These are phyloP conservation scores for Heterocephalus glaber DNA, from an alignment of 2,113 vertebrate species.

Conservation along the genomic window DNA sequence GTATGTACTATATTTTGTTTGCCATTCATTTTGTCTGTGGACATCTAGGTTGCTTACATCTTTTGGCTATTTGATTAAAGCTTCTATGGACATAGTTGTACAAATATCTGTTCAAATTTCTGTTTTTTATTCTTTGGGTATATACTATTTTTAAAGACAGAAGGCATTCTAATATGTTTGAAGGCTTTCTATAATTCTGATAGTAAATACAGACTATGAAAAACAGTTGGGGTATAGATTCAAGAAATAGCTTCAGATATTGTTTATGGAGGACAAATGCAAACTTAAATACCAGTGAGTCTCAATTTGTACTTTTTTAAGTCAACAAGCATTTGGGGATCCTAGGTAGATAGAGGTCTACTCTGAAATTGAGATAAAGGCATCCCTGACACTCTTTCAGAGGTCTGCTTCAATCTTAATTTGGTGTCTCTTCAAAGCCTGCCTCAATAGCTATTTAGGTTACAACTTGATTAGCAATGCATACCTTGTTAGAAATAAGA, in stretches of 20 bases:
- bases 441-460: background rate
- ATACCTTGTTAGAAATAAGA: background rate
- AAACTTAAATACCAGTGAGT: background rate
- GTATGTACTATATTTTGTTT: background rate
- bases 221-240: background rate
- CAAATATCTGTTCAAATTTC: background rate
- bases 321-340: background rate
- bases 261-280: background rate
- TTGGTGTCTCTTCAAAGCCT: background rate
- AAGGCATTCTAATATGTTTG: background rate
- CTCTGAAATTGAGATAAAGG: background rate
- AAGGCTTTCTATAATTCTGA: background rate
- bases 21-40: background rate
- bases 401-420: background rate
- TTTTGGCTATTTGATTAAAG: background rate
- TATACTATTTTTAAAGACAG: background rate
- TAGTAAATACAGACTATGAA: background rate
- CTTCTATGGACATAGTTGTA: background rate
- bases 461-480: background rate
- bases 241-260: background rate
- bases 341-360: background rate
- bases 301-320: too few species aligned
- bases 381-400: background rate
- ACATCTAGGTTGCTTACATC: background rate
- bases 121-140: background rate